Evolutionary conservation across 2,888 invertebrate genomes (phyloP), one percentile per base, ranked within the genome.

Genomic region (Leptinotarsa rubiginosa): DNA sequence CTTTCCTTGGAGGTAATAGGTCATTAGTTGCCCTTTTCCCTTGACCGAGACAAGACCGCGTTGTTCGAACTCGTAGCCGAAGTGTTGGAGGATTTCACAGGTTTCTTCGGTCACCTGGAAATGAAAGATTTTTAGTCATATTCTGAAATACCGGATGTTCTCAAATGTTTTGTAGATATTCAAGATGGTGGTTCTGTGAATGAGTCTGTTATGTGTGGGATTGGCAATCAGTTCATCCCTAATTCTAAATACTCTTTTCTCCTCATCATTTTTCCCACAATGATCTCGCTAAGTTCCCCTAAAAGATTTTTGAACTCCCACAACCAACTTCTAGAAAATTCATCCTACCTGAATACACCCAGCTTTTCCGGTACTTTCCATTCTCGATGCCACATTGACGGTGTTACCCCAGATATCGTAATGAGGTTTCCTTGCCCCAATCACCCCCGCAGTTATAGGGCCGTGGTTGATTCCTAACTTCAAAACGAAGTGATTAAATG

Each of bases 341-440:
- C 74, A 83, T 52, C 52, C 88, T 83, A 97, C 97, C 93, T 98
- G 97, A 83, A 97, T 95, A 81, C 94, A 95, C 5, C 97, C 97
- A 71, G 96, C 96, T 89, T 97, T 97, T 77, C 98, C 98, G 0
- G 98, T 98, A 85, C 97, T 97, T 87, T 99, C 98, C 98, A 99
- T 99, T 74, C 98, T 90, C 0, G 97, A 97, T 7, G 98, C 97
- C 1, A 99, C 98, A 86, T 99, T 99, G 18, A 98, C 97, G 0
- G 97, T 97, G 86, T 98, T 97, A 1, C 97, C 97, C 97, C 97
- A 97, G 83, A 98, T 97, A 86, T 98, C 97, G 85, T 97, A 98
- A 87, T 97, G 97, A 0, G 97, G 97, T 86, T 97, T 97, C 69
- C 96, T 89, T 0, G 97, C 97, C 16, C 98, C 97, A 82, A 98